Evolutionary conservation across 1,140 invertebrate genomes (phyloP).

Genomic region (Drosophila ohnishii): DNA sequence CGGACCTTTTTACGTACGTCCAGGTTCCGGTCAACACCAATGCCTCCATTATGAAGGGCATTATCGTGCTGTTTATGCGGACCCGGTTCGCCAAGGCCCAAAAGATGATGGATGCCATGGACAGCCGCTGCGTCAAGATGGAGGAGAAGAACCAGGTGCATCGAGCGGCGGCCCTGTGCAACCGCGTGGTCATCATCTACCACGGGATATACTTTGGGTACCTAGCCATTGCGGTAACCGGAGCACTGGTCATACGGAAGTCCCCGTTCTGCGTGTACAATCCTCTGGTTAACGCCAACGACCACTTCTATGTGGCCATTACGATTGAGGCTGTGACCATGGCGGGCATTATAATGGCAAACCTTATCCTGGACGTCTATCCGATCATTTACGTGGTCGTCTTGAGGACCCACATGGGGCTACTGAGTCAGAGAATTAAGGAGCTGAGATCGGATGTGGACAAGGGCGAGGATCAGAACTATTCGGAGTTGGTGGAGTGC

Average conservation of each 20-base stretch:
- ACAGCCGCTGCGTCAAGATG: constrained; percentile 13
- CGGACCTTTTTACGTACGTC: constrained; percentile 35
- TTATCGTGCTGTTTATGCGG: constrained; percentile 3
- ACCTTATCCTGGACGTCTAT: constrained; percentile 26
- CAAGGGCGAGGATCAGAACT: constrained; percentile 24
- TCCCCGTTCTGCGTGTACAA: constrained; percentile 29
- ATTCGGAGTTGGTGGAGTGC: constrained; percentile 28
- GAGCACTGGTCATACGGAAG: constrained; percentile 13
- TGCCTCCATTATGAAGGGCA: constrained; percentile 29
- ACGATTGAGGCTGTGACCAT: constrained; percentile 7
- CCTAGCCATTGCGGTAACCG: constrained; percentile 3
- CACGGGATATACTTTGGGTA: constrained; percentile 15
- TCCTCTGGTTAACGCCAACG: constrained; percentile 3
- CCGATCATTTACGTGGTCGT: constrained; percentile 27
- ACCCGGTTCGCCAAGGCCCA: neutral
- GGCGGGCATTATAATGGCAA: neutral
- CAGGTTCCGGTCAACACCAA: constrained; percentile 26
- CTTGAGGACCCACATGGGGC: constrained; percentile 19
- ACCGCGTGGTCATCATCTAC: constrained; percentile 6
- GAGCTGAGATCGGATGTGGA: constrained; percentile 12
- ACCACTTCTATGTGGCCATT: constrained; percentile 17
- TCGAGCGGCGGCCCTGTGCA: constrained; percentile 1
- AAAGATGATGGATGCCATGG: constrained; percentile 35
- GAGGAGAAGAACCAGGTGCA: constrained; percentile 13
- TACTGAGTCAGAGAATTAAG: constrained; percentile 8